phyloP scores from a whole-genome alignment of 2,113 vertebrate genomes.

The Orientallactaga bullata region DNA sequence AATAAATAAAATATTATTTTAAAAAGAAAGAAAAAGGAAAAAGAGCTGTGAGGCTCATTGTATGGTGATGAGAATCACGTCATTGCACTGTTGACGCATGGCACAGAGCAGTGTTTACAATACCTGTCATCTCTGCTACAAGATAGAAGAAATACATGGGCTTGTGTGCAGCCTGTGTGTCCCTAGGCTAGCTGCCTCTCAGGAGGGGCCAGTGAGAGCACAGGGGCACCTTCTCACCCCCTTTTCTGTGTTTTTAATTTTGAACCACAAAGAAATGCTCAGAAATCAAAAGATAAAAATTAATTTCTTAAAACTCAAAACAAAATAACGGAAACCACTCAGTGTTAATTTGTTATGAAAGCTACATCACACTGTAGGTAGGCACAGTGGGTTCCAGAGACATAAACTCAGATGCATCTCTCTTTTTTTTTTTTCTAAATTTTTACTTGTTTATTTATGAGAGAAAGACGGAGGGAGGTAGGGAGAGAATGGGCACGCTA shows the following conservation, averaged over 20 bases:
- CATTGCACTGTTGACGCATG: background rate
- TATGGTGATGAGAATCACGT: background rate
- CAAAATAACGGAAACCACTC: background rate
- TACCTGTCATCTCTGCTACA: background rate
- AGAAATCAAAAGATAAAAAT: background rate
- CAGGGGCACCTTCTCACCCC: background rate
- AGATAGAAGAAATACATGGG: background rate
- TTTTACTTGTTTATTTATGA: too few relatives aligned
- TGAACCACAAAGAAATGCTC: conserved; percentile 34
- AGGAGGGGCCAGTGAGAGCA: background rate
- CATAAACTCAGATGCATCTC: too few relatives aligned
- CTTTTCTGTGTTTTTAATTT: background rate
- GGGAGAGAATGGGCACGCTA: too few relatives aligned
- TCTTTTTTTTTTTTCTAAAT: too few relatives aligned
- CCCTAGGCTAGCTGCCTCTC: background rate
- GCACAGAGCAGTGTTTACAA: background rate
- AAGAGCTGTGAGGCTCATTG: background rate
- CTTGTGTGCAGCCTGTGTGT: accelerated
- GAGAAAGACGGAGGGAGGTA: too few relatives aligned
- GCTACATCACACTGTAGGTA: accelerated
- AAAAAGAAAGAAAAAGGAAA: background rate
- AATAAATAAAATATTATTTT: too few relatives aligned
- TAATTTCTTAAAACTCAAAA: conserved; percentile 34
- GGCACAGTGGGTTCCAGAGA: background rate
- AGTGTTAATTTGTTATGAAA: background rate